These are phyloP conservation scores for Tuberolachnus salignus DNA, from an alignment of 2,888 invertebrate species.

Conservation along the genomic window DNA sequence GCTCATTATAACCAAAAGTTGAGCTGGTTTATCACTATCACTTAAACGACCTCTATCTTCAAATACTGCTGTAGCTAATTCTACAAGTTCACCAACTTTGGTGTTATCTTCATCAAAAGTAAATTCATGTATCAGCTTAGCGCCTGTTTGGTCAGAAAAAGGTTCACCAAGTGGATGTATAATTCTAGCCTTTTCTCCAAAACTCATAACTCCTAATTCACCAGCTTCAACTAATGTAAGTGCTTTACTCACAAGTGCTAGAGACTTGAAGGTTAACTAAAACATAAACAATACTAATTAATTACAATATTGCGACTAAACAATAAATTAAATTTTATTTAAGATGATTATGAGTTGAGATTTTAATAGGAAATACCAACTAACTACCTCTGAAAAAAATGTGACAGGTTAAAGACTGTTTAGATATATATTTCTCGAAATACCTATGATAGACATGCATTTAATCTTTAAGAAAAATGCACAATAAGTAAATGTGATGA, in stretches of 20 bases:
- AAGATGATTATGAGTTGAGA: too few species aligned
- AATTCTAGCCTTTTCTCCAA: slow-evolving; percentile 83
- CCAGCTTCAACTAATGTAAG: slow-evolving; percentile 92
- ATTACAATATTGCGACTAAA: too few species aligned
- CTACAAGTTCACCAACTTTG: slow-evolving; percentile 79
- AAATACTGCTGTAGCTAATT: slow-evolving; percentile 76
- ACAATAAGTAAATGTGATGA: too few species aligned
- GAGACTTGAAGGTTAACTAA: slow-evolving; percentile 86
- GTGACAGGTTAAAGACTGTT: too few species aligned
- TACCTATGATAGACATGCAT: too few species aligned
- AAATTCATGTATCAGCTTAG: slow-evolving; percentile 77
- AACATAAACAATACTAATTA: slow-evolving; percentile 36
- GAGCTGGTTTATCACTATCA: slow-evolving; percentile 65
- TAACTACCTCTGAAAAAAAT: too few species aligned
- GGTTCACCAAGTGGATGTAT: slow-evolving; percentile 86
- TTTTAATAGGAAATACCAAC: too few species aligned
- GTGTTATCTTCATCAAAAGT: slow-evolving; percentile 91
- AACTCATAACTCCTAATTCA: slow-evolving; percentile 87
- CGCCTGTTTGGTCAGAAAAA: slow-evolving; percentile 86
- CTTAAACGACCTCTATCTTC: slow-evolving; percentile 62
- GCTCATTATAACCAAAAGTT: slow-evolving; percentile 88
- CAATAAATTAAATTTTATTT: not conserved
- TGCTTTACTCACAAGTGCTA: slow-evolving; percentile 87
- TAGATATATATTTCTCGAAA: too few species aligned
- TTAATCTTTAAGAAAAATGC: too few species aligned